phyloP scores from a whole-genome alignment of 1,140 invertebrate species.

The Drosophila parvula region DNA sequence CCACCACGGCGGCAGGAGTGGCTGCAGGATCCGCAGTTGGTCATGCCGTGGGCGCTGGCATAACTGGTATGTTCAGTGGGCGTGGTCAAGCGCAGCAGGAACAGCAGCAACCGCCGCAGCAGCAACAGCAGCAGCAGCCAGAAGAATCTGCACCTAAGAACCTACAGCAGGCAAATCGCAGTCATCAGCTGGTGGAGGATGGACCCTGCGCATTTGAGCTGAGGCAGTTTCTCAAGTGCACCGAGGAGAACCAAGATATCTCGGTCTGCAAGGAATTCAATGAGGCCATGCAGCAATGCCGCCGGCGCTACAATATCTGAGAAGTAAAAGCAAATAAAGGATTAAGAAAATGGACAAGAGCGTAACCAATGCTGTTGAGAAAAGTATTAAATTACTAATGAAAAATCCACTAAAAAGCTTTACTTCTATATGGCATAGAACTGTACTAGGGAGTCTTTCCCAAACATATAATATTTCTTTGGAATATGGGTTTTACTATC shows the following conservation, averaged over 20 bases:
- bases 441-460: neutral
- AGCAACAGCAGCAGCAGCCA: conserved; percentile 34
- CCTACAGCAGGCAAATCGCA: conserved; percentile 72
- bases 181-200: conserved; percentile 84
- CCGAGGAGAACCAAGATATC: conserved; percentile 92
- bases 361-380: too few relatives aligned
- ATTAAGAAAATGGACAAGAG: neutral
- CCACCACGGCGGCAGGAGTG: conserved; percentile 94
- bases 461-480: too few relatives aligned
- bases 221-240: conserved; percentile 94
- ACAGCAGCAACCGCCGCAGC: neutral
- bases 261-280: conserved; percentile 95
- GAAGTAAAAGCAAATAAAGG: neutral
- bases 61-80: conserved; percentile 93
- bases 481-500: too few relatives aligned
- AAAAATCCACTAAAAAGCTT: neutral
- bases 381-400: neutral
- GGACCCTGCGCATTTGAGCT: conserved; percentile 94
- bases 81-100: conserved; percentile 83
- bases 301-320: conserved; percentile 83
- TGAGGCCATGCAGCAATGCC: conserved; percentile 95
- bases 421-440: too few relatives aligned
- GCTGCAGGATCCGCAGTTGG: conserved; percentile 88
- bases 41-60: conserved; percentile 92
- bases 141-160: conserved; percentile 54